Percentiles rank a stretch among this genome's conserved stretches.
Evolutionary conservation across 2,113 vertebrate species (phyloP).

Genomic region (Xenopus borealis): DNA sequence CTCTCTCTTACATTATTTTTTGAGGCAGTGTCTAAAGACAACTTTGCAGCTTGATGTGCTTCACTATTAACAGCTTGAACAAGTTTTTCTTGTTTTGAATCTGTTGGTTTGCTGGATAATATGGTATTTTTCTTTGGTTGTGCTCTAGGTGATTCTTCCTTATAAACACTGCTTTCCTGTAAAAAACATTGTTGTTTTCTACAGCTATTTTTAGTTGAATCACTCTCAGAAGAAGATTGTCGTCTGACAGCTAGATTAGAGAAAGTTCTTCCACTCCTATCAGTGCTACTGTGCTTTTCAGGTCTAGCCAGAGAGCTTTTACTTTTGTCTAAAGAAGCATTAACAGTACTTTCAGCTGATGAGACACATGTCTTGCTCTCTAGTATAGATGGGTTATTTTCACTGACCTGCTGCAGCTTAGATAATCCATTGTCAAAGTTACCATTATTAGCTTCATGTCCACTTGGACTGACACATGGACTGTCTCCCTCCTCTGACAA

Average conservation of each 20-base stretch:
- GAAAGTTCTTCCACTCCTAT: neutral
- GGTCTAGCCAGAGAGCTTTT: neutral
- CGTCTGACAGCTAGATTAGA: neutral
- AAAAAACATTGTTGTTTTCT: constrained; percentile 12
- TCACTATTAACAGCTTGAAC: constrained; percentile 2
- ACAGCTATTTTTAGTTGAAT: neutral
- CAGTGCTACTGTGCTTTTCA: constrained; percentile 4
- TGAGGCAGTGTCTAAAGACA: neutral
- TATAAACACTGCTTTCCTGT: constrained; percentile 13
- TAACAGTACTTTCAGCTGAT: neutral
- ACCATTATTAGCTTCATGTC: constrained; percentile 3
- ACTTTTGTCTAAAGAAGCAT: neutral
- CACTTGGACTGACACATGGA: neutral
- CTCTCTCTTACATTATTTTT: neutral
- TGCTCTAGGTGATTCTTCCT: constrained; percentile 27
- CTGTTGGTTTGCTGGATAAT: constrained; percentile 11
- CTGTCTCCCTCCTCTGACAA: neutral
- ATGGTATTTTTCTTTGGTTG: constrained; percentile 16
- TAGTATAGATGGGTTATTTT: constrained; percentile 51
- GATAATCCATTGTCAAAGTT: constrained; percentile 51
- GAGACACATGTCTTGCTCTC: constrained; percentile 34
- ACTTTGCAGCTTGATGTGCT: neutral
- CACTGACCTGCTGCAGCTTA: constrained; percentile 20
- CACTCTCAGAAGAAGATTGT: constrained; percentile 3
- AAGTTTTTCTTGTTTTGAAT: constrained; percentile 28